These are phyloP conservation scores for Heliothis virescens DNA, from an alignment of 1,140 invertebrate genomes.

Conservation along the genomic window DNA sequence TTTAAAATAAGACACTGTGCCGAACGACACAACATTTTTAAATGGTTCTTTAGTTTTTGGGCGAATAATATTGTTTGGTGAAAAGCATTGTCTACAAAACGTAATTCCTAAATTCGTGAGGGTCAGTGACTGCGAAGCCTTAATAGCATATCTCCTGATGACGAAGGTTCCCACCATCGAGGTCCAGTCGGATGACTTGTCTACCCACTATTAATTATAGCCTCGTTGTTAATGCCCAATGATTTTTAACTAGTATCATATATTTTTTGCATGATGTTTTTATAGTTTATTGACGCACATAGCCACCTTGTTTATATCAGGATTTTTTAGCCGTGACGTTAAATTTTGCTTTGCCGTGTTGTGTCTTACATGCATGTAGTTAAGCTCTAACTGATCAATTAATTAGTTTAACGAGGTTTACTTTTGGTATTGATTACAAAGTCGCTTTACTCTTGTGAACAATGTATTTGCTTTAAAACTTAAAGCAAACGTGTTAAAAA, in stretches of 20 bases:
- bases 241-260: neutral
- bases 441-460: too few relatives aligned
- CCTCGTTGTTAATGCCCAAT: neutral
- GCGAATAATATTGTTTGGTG: neutral
- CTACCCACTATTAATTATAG: neutral
- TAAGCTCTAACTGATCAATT: too few relatives aligned
- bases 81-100: neutral
- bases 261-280: neutral
- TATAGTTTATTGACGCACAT: neutral
- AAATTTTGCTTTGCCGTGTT: neutral
- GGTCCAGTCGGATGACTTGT: neutral
- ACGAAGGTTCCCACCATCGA: neutral
- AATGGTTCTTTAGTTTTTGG: too few relatives aligned
- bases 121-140: neutral
- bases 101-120: neutral
- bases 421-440: too few relatives aligned
- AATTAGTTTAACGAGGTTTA: too few relatives aligned
- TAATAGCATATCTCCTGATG: neutral
- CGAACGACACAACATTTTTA: too few relatives aligned
- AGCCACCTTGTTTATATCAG: neutral
- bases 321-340: neutral
- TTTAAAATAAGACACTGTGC: too few relatives aligned
- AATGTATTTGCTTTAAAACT: too few relatives aligned
- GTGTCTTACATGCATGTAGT: too few relatives aligned
- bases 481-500: too few relatives aligned